phyloP scores from a whole-genome alignment of 1,140 invertebrate species.

The Ganaspis sp. region DNA sequence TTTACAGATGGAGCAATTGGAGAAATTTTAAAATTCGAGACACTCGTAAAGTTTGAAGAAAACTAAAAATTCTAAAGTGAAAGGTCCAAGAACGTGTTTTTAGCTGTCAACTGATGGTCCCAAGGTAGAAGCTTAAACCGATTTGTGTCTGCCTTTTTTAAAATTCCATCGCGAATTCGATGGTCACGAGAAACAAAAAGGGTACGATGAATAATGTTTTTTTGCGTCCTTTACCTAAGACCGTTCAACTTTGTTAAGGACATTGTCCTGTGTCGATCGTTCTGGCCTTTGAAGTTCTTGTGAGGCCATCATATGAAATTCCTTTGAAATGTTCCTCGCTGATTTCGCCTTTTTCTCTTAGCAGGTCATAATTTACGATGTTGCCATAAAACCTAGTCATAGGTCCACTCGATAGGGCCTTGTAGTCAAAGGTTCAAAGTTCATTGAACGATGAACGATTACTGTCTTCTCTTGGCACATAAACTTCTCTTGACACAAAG shows the following conservation, averaged over 20 bases:
- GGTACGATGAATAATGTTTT: background rate
- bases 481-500: slow-evolving; percentile 12
- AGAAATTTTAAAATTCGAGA: slow-evolving; percentile 1
- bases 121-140: slow-evolving; percentile 15
- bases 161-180: slow-evolving; percentile 27
- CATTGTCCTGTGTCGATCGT: slow-evolving; percentile 52
- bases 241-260: slow-evolving; percentile 53
- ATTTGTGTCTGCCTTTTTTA: slow-evolving; percentile 5
- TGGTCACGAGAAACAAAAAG: slow-evolving; percentile 17
- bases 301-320: slow-evolving; percentile 25
- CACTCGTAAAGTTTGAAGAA: slow-evolving; percentile 6
- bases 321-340: slow-evolving; percentile 16
- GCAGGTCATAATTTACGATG: slow-evolving; percentile 16
- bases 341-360: slow-evolving; percentile 17
- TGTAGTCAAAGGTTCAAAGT: slow-evolving; percentile 24
- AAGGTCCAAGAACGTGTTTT: slow-evolving; percentile 1
- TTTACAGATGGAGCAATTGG: too few species aligned
- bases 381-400: slow-evolving; percentile 19
- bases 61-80: slow-evolving; percentile 29
- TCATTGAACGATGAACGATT: slow-evolving; percentile 20
- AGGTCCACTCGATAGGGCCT: background rate
- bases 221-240: slow-evolving; percentile 16
- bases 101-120: slow-evolving; percentile 18
- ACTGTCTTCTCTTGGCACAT: slow-evolving; percentile 3
- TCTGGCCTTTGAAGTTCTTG: slow-evolving; percentile 53